Conservation (phyloP, 2,888 invertebrate genomes). For the Bibio marci region DNA sequence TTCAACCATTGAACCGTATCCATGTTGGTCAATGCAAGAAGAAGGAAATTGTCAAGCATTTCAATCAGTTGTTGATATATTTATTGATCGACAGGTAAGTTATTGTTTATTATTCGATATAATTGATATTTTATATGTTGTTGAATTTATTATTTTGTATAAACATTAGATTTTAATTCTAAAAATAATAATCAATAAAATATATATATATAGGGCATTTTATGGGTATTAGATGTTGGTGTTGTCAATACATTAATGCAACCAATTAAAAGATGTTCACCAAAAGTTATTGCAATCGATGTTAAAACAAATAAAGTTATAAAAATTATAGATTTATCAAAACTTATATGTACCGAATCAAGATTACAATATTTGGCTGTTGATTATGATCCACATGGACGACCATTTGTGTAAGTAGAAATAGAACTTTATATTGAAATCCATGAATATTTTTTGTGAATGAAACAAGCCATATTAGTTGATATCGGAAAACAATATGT, state of each 20-base stretch:
- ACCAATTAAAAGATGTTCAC: constrained; percentile 45
- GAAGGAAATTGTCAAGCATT: constrained; percentile 48
- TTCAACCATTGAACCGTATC: constrained; percentile 40
- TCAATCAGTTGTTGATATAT: constrained; percentile 51
- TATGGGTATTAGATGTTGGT: constrained; percentile 55
- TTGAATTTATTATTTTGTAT: neutral
- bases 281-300: constrained; percentile 48
- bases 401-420: constrained; percentile 26
- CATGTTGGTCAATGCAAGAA: constrained; percentile 52
- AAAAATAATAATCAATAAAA: too few relatives aligned
- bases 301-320: constrained; percentile 38
- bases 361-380: constrained; percentile 40
- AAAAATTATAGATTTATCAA: constrained; percentile 36
- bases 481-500: too few relatives aligned
- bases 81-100: constrained; percentile 36
- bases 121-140: too few relatives aligned
- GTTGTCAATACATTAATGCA: constrained; percentile 46
- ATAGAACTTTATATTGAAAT: too few relatives aligned
- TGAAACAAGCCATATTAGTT: too few relatives aligned
- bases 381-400: constrained; percentile 36
- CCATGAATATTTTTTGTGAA: too few relatives aligned
- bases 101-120: constrained; percentile 9
- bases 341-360: constrained; percentile 32
- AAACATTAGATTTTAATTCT: neutral
- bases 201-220: too few relatives aligned